Conservation (phyloP, 1,140 invertebrate genomes). For the Sycobia sp. region DNA sequence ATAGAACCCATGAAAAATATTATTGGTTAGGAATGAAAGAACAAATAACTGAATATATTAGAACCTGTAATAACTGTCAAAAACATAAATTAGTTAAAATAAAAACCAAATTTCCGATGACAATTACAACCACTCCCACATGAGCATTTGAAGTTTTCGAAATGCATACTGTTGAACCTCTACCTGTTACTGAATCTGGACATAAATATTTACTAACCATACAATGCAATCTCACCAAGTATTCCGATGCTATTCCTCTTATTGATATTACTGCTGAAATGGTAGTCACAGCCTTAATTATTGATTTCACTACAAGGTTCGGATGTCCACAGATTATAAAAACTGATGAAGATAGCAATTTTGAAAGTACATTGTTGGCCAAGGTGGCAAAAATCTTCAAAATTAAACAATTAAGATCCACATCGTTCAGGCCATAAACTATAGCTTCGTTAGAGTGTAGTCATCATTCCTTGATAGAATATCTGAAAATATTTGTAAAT, state of each 20-base stretch:
- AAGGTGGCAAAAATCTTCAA: slow-evolving; percentile 38
- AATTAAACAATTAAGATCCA: slow-evolving; percentile 31
- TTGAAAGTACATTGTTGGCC: slow-evolving; percentile 40
- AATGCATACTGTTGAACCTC: slow-evolving; percentile 39
- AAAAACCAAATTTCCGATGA: slow-evolving; percentile 33
- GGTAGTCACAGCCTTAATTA: slow-evolving; percentile 38
- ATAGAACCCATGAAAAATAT: slow-evolving; percentile 46
- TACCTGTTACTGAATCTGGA: slow-evolving; percentile 32
- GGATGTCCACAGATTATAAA: slow-evolving; percentile 45
- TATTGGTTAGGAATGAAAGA: slow-evolving; percentile 51
- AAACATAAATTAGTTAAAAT: slow-evolving; percentile 30
- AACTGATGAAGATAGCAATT: slow-evolving; percentile 45
- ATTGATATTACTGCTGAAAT: slow-evolving; percentile 36
- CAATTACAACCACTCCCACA: slow-evolving; percentile 36
- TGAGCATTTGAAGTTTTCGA: slow-evolving; percentile 35
- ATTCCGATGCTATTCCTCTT: slow-evolving; percentile 38
- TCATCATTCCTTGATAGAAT: slow-evolving; percentile 25
- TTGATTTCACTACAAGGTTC: slow-evolving; percentile 40
- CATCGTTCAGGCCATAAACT: slow-evolving; percentile 31
- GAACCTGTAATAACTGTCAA: slow-evolving; percentile 45
- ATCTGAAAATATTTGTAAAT: slow-evolving; percentile 28
- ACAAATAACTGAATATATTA: slow-evolving; percentile 47
- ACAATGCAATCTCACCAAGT: slow-evolving; percentile 51
- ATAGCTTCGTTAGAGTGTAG: slow-evolving; percentile 25
- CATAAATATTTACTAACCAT: slow-evolving; percentile 47